Evolutionary conservation across 2,888 invertebrate genomes (phyloP).

Genomic region (Conops quadrifasciatus): DNA sequence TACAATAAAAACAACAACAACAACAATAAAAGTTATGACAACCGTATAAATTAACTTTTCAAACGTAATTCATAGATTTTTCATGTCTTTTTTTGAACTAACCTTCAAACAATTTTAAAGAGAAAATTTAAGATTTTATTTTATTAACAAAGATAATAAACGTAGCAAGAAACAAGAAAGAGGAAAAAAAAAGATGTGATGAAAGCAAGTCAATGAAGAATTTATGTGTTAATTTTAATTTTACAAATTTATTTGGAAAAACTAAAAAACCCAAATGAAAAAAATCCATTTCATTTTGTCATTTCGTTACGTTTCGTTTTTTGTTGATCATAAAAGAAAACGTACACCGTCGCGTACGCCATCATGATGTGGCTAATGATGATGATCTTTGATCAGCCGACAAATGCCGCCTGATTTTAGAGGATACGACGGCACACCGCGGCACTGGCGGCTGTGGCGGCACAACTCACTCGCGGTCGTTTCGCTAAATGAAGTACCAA

Average conservation of each 20-base stretch:
- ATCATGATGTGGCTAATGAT: conserved; percentile 11
- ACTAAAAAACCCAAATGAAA: conserved; percentile 30
- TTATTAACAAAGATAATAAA: too few relatives aligned
- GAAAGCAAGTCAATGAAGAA: neutral
- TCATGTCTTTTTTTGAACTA: conserved; percentile 3
- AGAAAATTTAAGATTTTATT: conserved; percentile 6
- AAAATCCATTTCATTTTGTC: conserved; percentile 57
- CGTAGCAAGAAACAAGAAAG: too few relatives aligned
- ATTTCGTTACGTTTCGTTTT: conserved; percentile 54
- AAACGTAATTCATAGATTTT: neutral
- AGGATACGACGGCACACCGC: neutral
- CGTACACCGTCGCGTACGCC: conserved; percentile 20
- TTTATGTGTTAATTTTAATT: conserved; percentile 18
- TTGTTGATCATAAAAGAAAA: conserved; percentile 41
- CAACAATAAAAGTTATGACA: too few relatives aligned
- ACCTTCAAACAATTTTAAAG: conserved; percentile 23
- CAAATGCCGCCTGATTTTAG: conserved; percentile 30
- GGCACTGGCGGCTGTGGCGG: conserved; percentile 4
- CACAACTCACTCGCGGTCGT: conserved; percentile 49
- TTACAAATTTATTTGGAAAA: conserved; percentile 8
- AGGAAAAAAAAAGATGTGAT: too few relatives aligned
- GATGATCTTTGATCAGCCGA: conserved; percentile 53
- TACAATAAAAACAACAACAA: neutral
- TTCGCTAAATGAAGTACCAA: conserved; percentile 62
- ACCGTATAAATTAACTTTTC: conserved; percentile 6